Evolutionary conservation across 2,113 vertebrate species (phyloP), one percentile per base, ranked within the genome.

Genomic region (Agelaius tricolor): DNA sequence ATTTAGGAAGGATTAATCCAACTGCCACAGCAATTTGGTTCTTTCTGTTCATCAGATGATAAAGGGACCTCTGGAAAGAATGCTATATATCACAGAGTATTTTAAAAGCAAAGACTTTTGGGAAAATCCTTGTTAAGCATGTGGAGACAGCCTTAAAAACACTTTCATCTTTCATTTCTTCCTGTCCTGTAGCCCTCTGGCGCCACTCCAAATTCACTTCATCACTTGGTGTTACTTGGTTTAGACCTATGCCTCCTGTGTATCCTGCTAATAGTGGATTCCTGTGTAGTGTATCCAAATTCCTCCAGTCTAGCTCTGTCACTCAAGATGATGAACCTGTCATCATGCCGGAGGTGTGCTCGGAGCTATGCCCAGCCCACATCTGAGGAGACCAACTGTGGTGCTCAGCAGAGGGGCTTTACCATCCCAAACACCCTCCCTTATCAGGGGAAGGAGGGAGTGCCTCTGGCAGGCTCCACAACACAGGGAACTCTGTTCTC

Each of bases 81-180:
- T 31, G 35, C 11, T 80, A 2, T 59, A 62, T 37, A 59, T 77
- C 33, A 51, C 18, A 26, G 41, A 58, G 19, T 8, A 47, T 86
- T 88, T 92, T 71, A 58, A 58, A 94, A 79, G 75, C 43, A 86
- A 86, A 69, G 18, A 33, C 26, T n/a, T 43, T 58, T 80, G 85
- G 95, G 79, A 92, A 95, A 94, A 90, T 90, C 52, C 35, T 78
- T 89, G 59, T 71, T 85, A 79, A 88, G 59, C 78, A 75, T 89
- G 68, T 83, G 88, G 75, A 93, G 54, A 63, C 58, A 67, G 67
- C 41, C 31, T 83, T 93, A 88, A 91, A 87, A 91, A 77, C 59
- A 71, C 78, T 91, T 95, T 85, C 44, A 92, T 96, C 59, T 93
- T 87, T 76, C 86, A 55, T 94, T 93, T 94, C 82, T 95, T 94